A percentile compares a stretch with the other conserved stretches of the same genome.
These are phyloP conservation scores for Sander lucioperca DNA, from an alignment of 2,113 vertebrate species.

Conservation along the genomic window DNA sequence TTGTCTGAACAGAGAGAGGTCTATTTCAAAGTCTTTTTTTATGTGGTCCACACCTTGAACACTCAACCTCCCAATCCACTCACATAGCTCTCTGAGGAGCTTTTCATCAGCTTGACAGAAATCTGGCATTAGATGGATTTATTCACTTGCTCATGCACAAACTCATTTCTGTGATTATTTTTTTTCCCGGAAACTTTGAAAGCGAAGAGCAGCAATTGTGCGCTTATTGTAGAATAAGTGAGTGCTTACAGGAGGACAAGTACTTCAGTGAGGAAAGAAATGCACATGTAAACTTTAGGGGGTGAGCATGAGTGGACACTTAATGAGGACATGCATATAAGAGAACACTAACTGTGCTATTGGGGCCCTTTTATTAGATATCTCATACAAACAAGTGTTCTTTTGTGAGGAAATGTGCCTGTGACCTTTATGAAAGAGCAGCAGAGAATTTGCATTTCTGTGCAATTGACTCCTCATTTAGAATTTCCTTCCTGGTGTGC, in stretches of 20 bases:
- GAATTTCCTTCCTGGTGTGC: not conserved
- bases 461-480: constrained; percentile 16
- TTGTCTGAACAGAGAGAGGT: constrained; percentile 16
- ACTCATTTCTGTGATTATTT: constrained; percentile 61
- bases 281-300: constrained; percentile 26
- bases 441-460: constrained; percentile 17
- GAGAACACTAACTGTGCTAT: not conserved
- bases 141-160: constrained; percentile 57
- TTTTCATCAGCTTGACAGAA: constrained; percentile 68
- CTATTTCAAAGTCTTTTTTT: constrained; percentile 13
- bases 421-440: constrained; percentile 20
- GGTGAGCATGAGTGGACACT: constrained; percentile 31
- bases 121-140: constrained; percentile 59
- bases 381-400: constrained; percentile 23
- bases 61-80: constrained; percentile 23
- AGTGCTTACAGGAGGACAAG: constrained; percentile 26
- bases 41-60: constrained; percentile 39
- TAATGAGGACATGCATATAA: not conserved
- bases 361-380: constrained; percentile 20
- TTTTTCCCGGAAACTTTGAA: constrained; percentile 42
- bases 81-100: constrained; percentile 11
- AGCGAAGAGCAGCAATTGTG: not conserved
- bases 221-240: constrained; percentile 15
- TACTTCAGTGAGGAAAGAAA: constrained; percentile 20
- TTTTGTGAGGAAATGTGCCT: constrained; percentile 23